Percentiles rank a stretch among this genome's conserved stretches.
phyloP scores from a whole-genome alignment of 2,113 vertebrate genomes.

The Hymenochirus boettgeri region DNA sequence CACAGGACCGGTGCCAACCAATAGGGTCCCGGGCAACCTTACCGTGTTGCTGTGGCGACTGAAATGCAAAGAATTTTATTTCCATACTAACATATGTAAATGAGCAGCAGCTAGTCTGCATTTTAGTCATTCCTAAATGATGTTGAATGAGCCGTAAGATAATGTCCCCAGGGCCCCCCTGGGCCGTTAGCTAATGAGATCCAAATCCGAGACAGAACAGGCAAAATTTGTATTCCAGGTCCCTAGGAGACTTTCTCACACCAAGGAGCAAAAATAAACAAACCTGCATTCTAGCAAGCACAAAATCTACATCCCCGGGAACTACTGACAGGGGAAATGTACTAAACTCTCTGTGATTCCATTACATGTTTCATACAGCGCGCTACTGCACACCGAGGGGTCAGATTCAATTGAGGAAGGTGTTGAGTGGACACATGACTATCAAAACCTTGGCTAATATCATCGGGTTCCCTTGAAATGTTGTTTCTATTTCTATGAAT shows the following conservation, averaged over 20 bases:
- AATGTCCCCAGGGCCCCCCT: neutral
- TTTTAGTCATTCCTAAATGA: neutral
- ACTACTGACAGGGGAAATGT: neutral
- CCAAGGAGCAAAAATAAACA: neutral
- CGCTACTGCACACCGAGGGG: no score
- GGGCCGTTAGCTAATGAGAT: slow-evolving; percentile 9
- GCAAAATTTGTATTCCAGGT: neutral
- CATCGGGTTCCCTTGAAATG: no score
- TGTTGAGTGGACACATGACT: no score
- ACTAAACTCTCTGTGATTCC: no score
- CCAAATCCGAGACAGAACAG: neutral
- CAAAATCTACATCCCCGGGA: slow-evolving; percentile 5
- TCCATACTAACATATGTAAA: neutral
- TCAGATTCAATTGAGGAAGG: no score
- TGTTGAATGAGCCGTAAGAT: neutral
- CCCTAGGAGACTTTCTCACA: neutral
- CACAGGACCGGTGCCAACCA: no score
- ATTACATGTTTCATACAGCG: no score
- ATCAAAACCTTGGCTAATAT: no score
- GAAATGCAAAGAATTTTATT: neutral
- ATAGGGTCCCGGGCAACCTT: no score
- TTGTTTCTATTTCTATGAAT: no score
- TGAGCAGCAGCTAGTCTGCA: neutral
- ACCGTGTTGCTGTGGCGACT: no score
- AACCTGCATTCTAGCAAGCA: neutral